These are phyloP conservation scores for Platycercus adscitus DNA, from an alignment of 2,113 vertebrate species.

Conservation along the genomic window DNA sequence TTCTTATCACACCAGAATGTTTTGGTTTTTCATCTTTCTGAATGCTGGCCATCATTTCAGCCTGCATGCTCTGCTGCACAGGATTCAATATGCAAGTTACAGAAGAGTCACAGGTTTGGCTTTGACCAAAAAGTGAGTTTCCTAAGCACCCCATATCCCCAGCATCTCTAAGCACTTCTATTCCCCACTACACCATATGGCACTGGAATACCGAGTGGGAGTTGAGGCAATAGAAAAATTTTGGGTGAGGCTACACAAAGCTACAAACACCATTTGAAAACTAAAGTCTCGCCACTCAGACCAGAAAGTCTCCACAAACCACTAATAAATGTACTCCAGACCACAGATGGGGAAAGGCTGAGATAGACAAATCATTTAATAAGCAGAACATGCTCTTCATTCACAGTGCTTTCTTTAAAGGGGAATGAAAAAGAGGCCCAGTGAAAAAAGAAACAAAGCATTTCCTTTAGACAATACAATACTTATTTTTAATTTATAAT, in stretches of 20 bases:
- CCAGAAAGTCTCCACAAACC: constrained; percentile 60
- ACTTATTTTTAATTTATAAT: constrained; percentile 62
- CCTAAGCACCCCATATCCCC: neutral
- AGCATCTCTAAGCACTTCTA: neutral
- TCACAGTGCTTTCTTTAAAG: constrained; percentile 37
- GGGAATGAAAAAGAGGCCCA: constrained; percentile 14
- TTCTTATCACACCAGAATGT: neutral
- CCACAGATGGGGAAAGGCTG: constrained; percentile 50
- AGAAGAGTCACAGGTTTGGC: neutral
- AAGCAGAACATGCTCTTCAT: constrained; percentile 50
- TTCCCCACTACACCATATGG: neutral
- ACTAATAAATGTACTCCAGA: constrained; percentile 62
- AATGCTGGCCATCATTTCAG: neutral
- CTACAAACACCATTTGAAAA: constrained; percentile 37
- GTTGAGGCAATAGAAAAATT: neutral
- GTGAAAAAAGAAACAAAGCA: constrained; percentile 34
- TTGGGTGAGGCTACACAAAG: constrained; percentile 20
- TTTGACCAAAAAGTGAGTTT: neutral
- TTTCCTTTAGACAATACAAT: constrained; percentile 58
- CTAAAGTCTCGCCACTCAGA: constrained; percentile 28
- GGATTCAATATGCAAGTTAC: neutral
- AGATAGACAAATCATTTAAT: constrained; percentile 64
- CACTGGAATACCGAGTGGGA: neutral
- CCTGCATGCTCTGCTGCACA: neutral
- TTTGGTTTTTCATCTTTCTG: neutral